Evolutionary conservation across 2,797 vertebrate genomes (phyloP).

Genomic region (Malacoraja senta): DNA sequence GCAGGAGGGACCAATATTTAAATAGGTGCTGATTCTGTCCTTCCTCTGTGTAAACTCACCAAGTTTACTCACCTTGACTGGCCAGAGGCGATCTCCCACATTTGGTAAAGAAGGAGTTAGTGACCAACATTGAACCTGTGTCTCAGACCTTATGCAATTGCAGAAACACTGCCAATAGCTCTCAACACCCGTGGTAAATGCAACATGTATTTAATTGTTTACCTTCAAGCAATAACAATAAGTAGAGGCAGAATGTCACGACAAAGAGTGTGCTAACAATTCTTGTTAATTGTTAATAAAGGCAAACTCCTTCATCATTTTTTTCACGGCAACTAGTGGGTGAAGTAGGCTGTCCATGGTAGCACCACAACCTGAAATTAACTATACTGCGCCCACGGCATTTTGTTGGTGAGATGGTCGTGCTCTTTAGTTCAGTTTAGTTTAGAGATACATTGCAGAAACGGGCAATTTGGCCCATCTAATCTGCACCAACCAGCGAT

Average conservation of each 20-base stretch:
- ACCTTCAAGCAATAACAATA: neutral
- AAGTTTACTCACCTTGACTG: neutral
- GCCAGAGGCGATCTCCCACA: neutral
- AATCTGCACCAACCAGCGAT: too few relatives aligned
- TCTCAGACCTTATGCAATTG: neutral
- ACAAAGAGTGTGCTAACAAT: neutral
- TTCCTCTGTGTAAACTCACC: neutral
- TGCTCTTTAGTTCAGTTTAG: neutral
- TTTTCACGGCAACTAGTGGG: neutral
- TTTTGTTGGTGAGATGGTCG: neutral
- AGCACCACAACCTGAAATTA: neutral
- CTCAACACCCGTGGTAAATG: neutral
- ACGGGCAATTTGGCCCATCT: too few relatives aligned
- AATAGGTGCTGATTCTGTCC: neutral
- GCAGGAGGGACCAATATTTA: neutral
- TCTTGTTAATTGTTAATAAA: neutral
- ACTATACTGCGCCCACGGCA: neutral
- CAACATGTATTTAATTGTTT: neutral
- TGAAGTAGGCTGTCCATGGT: neutral
- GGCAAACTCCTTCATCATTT: neutral
- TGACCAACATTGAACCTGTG: too few relatives aligned
- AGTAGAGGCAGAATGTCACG: neutral
- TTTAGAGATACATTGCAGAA: too few relatives aligned
- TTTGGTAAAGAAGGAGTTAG: neutral
- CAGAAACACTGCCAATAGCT: neutral